Percentiles rank a stretch among this genome's conserved stretches.
Conservation (phyloP, 2,888 invertebrate species). For the Parnassius glacialis region DNA sequence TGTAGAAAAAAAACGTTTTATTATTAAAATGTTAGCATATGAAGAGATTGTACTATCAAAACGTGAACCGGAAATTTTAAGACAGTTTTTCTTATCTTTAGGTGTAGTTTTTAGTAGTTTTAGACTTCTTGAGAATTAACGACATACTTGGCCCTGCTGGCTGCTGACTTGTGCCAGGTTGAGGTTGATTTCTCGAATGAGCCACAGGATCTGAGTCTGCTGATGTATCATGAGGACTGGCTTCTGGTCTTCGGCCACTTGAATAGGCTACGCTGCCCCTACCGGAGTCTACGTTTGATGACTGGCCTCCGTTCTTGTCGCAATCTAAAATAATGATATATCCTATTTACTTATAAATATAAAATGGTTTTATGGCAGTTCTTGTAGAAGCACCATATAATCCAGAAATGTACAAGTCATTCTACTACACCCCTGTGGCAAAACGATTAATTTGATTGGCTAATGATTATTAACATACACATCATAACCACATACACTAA, state of each 20-base stretch:
- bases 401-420: no score
- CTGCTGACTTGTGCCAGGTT: conserved; percentile 64
- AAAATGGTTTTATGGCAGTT: no score
- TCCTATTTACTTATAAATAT: conserved; percentile 2
- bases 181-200: conserved; percentile 48
- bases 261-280: conserved; percentile 91
- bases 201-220: conserved; percentile 81
- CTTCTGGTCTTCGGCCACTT: conserved; percentile 83
- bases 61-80: no score
- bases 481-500: no score
- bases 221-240: conserved; percentile 78
- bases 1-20: neutral
- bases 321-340: conserved; percentile 77
- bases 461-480: no score
- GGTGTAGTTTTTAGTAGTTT: no score
- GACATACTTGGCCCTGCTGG: conserved; percentile 51
- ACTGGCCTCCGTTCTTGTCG: conserved; percentile 87
- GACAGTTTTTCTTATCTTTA: no score
- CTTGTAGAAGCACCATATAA: no score
- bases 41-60: no score
- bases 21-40: no score
- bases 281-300: conserved; percentile 89
- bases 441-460: no score
- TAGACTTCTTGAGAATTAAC: neutral
- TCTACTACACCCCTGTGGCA: no score